Evolutionary conservation across 2,888 invertebrate species (phyloP).

Genomic region (Xylophagus ater): DNA sequence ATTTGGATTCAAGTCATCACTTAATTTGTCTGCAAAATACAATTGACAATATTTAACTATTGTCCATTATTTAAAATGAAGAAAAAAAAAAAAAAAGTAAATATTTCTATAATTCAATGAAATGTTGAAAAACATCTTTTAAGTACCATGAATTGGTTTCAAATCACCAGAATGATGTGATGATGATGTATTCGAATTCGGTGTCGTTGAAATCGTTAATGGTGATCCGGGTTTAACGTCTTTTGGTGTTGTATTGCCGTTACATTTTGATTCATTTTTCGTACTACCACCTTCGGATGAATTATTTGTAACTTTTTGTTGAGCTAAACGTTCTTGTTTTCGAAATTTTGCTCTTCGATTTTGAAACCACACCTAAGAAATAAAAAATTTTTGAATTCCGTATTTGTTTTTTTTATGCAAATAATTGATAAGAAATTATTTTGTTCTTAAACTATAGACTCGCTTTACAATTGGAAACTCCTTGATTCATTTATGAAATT

Average conservation of each 20-base stretch:
- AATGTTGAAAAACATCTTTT: neutral
- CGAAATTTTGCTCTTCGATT: conserved; percentile 33
- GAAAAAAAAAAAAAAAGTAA: neutral
- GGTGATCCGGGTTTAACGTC: conserved; percentile 21
- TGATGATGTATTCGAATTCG: conserved; percentile 22
- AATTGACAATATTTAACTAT: no score
- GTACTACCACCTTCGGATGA: conserved; percentile 15
- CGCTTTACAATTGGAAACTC: no score
- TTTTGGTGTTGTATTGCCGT: conserved; percentile 18
- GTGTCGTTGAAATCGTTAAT: conserved; percentile 20
- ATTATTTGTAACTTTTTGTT: conserved; percentile 20
- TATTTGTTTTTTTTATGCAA: no score
- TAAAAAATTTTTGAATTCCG: no score
- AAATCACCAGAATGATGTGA: conserved; percentile 22
- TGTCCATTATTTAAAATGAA: neutral
- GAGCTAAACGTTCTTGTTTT: conserved; percentile 25
- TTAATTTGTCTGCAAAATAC: conserved; percentile 18
- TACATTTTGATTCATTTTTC: conserved; percentile 16
- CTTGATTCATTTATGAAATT: no score
- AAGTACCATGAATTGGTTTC: conserved; percentile 21
- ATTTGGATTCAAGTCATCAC: conserved; percentile 19
- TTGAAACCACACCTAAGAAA: conserved; percentile 33
- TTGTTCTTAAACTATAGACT: no score
- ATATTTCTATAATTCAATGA: neutral
- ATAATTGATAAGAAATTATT: no score